Evolutionary conservation across 2,888 invertebrate species (phyloP), one percentile per base, ranked within the genome.

Genomic region (Chrysolina haemoptera): DNA sequence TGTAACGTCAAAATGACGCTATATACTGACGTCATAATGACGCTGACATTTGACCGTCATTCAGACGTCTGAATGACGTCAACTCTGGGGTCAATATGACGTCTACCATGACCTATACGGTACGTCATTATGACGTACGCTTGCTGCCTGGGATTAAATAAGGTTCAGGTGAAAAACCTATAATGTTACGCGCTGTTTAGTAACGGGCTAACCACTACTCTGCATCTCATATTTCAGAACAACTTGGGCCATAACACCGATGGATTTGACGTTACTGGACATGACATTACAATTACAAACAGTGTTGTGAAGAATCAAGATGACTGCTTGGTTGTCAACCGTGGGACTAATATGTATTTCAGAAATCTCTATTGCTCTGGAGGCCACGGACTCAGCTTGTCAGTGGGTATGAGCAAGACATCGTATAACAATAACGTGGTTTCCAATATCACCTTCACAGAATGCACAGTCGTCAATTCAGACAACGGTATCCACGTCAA

Each of bases 401-500:
- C 78, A 1, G 70, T 77, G 20, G 79, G 78, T 12, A 50, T 70
- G 10, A 75, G 74, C 62, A 76, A 72, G 59, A 74, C 66, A n/a
- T 73, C 75, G 18, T 20, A 69, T 20, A n/a, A 50, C 0, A 70
- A 68, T 22, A 79, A 79, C 50, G 62, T 68, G 4, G 72, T 75
- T n/a, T 10, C 55, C 2, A 72, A 79, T 50, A 72, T 79, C 6
- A 69, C 35, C 2, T 70, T 79, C 59, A 53, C 16, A 5, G 70
- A 78, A 46, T 74, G 73, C 10, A 35, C 62, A n/a, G 66, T 79
- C 0, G 12, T 41, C 1, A 64, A 71, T 11, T 78, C 77, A 9
- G 53, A 69, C 20, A 77, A 79, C 50, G 79, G 67, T 14, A 79
- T 79, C 27, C 79, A 79, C 40, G 62, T 79, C 2, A 79, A 78